phyloP scores from a whole-genome alignment of 2,113 vertebrate genomes.

The Ailurus styani region DNA sequence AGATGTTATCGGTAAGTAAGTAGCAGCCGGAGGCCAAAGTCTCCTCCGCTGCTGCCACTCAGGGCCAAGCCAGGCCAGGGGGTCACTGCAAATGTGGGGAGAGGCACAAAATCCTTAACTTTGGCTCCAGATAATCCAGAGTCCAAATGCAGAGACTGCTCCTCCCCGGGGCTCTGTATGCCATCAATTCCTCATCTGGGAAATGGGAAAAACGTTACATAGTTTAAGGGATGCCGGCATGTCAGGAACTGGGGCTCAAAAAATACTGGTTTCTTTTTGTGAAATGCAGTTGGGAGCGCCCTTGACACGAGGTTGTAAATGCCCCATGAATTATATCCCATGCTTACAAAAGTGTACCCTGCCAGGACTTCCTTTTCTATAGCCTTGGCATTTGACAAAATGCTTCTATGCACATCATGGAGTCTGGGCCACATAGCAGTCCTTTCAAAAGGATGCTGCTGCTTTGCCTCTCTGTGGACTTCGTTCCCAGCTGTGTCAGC shows the following conservation, averaged over 20 bases:
- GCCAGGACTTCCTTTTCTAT: background rate
- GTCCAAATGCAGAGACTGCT: background rate
- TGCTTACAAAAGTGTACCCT: background rate
- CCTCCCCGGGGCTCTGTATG: background rate
- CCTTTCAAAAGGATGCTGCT: background rate
- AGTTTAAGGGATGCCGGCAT: rapidly evolving
- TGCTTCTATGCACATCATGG: rapidly evolving
- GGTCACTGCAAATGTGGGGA: background rate
- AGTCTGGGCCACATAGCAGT: background rate
- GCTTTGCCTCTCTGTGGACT: background rate
- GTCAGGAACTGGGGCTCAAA: rapidly evolving
- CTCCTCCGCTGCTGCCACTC: background rate
- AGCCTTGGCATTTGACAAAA: background rate
- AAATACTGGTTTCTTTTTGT: background rate
- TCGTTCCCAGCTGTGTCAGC: background rate
- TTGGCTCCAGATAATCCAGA: background rate
- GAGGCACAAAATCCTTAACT: background rate
- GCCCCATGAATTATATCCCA: background rate
- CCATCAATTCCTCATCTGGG: background rate
- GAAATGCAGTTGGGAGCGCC: background rate
- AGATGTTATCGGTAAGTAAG: background rate
- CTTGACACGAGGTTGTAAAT: background rate
- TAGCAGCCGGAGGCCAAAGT: background rate
- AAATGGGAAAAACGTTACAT: background rate
- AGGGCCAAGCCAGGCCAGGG: rapidly evolving